Conservation (phyloP, 2,888 invertebrate species). For the Lasioglossum pauxillum region DNA sequence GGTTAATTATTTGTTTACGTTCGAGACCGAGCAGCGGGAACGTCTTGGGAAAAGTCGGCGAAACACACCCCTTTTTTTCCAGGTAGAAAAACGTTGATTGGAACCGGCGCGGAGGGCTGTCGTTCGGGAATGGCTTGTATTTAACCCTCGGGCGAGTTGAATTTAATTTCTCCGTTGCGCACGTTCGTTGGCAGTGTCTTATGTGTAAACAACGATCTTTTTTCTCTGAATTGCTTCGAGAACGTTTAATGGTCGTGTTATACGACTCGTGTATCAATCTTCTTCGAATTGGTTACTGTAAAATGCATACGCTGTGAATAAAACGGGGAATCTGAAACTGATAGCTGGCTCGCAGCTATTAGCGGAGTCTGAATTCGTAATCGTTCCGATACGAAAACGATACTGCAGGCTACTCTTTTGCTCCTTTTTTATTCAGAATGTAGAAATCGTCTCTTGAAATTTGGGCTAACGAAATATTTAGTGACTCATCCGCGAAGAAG, state of each 20-base stretch:
- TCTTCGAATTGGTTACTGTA: not conserved
- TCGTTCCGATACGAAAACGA: not conserved
- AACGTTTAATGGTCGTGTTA: not conserved
- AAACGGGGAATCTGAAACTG: not conserved
- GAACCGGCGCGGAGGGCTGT: not conserved
- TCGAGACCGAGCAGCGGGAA: not conserved
- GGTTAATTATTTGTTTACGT: slow-evolving; percentile 23
- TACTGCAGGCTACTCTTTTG: too few species aligned
- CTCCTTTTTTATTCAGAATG: too few species aligned
- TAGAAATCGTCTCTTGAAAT: too few species aligned
- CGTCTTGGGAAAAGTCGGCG: not conserved
- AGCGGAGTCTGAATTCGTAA: not conserved
- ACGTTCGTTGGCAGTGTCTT: not conserved
- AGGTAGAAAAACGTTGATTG: not conserved
- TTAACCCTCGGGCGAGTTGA: not conserved
- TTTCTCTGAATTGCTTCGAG: not conserved
- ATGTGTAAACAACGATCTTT: not conserved
- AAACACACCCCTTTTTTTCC: not conserved
- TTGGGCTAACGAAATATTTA: too few species aligned
- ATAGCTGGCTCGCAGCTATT: not conserved
- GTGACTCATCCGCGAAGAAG: not conserved
- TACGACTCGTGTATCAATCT: not conserved
- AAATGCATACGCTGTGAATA: not conserved
- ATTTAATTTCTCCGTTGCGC: not conserved
- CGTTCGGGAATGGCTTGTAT: not conserved